Base-by-base conservation (phyloP, 2,797 vertebrate species). In the Pangasius krempfi region DNA sequence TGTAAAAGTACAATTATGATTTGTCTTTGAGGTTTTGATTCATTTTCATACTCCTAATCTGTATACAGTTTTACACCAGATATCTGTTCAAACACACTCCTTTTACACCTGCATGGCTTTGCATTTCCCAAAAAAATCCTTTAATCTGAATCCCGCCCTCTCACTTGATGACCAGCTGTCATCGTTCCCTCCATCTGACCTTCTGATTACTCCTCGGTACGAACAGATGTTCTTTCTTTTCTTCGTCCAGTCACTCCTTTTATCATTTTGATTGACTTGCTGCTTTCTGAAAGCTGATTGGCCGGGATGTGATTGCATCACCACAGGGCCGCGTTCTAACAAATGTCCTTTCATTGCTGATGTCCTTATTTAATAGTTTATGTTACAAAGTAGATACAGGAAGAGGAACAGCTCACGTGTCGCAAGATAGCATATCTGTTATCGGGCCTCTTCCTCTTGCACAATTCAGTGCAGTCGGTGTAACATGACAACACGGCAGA, bases 171-270 rank as follows among this genome's bases (percentile, higher is more conserved):
- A 80, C 66, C 66, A 58, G 73, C 78, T 86, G 72, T 79, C 81
- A 50, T 18, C 62, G 13, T 52, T 22, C 25, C n/a, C 58, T 68
- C 33, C 64, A 40, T 82, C 37, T 64, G 81, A 44, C 47, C 85
- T 90, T 58, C 82, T 79, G 44, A 81, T 83, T 40, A 18, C 27
- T 68, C 27, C 27, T 91, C 79, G 79, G 37, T 91, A 81, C 87
- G 70, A 76, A 54, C 89, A 90, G 66, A 79, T 85, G 40, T 90
- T 88, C 82, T 92, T 92, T 87, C 89, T 80, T 90, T 86, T 87
- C 86, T 85, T 85, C 85, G 25, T 73, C 33, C 25, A 64, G 9
- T 88, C 40, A 84, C 14, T 84, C 25, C 10, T 40, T 22, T 88
- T 84, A 40, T 16, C 62, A 56, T 33, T 50, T 56, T 4, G 16